phyloP scores from a whole-genome alignment of 1,140 invertebrate species.

The Gryon sp. region DNA sequence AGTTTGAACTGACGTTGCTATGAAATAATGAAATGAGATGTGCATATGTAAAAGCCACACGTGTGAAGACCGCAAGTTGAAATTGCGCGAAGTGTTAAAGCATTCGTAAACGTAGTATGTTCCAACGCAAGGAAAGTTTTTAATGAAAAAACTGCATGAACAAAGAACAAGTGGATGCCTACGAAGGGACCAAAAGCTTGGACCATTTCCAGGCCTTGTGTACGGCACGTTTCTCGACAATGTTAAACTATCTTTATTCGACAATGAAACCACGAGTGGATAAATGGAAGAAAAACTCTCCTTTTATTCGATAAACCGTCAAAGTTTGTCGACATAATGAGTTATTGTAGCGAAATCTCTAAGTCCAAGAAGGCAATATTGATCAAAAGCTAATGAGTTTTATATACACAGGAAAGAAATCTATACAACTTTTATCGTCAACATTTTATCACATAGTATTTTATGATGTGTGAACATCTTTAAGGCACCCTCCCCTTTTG shows the following conservation, averaged over 20 bases:
- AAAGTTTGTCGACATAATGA: slow-evolving; percentile 47
- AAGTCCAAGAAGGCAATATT: slow-evolving; percentile 26
- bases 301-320: slow-evolving; percentile 59
- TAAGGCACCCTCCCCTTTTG: too few species aligned
- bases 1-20: slow-evolving; percentile 45
- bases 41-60: slow-evolving; percentile 56
- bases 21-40: slow-evolving; percentile 62
- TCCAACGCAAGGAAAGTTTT: slow-evolving; percentile 57
- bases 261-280: slow-evolving; percentile 59
- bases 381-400: slow-evolving; percentile 51
- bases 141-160: slow-evolving; percentile 61
- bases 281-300: slow-evolving; percentile 56
- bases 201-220: slow-evolving; percentile 54
- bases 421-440: slow-evolving; percentile 25
- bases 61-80: slow-evolving; percentile 45
- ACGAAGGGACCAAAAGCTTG: slow-evolving; percentile 37
- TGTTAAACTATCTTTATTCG: slow-evolving; percentile 54
- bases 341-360: slow-evolving; percentile 30
- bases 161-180: slow-evolving; percentile 56
- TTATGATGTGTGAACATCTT: too few species aligned
- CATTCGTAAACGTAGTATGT: slow-evolving; percentile 53
- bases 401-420: slow-evolving; percentile 15
- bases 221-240: slow-evolving; percentile 50
- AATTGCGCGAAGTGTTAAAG: slow-evolving; percentile 57
- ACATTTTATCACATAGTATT: slow-evolving; percentile 1